These are phyloP conservation scores for Rhinella marina DNA, from an alignment of 2,797 vertebrate genomes.

Conservation along the genomic window DNA sequence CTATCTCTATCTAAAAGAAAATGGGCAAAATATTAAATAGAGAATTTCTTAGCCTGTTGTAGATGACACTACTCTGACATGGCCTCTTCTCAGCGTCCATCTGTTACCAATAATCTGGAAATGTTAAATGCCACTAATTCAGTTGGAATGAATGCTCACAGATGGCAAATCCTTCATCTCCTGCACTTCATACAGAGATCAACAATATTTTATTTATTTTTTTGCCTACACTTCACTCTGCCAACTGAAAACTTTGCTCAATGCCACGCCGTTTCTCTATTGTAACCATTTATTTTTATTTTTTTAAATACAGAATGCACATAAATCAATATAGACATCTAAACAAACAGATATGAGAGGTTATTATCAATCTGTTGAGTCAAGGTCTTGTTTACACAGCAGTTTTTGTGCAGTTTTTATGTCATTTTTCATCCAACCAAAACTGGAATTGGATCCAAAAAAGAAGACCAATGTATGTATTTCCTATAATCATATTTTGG, in stretches of 20 bases:
- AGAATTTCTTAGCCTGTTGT: neutral
- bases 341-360: slow-evolving; percentile 11
- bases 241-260: slow-evolving; percentile 11
- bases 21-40: neutral
- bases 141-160: slow-evolving; percentile 69
- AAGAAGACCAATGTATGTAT: neutral
- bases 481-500: neutral
- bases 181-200: slow-evolving; percentile 58
- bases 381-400: neutral
- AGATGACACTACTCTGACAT: slow-evolving; percentile 27
- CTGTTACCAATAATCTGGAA: slow-evolving; percentile 74
- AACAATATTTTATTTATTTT: slow-evolving; percentile 6
- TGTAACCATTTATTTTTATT: too few species aligned
- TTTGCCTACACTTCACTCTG: slow-evolving; percentile 13
- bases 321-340: neutral
- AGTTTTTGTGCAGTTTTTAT: neutral
- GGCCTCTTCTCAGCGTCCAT: slow-evolving; percentile 65
- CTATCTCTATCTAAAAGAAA: neutral
- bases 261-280: neutral
- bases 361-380: slow-evolving; percentile 2
- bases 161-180: slow-evolving; percentile 71
- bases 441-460: neutral
- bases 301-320: neutral
- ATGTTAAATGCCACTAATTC: slow-evolving; percentile 74
- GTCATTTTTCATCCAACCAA: neutral